These are phyloP conservation scores for Apus apus DNA, from an alignment of 2,113 vertebrate genomes.

Conservation along the genomic window DNA sequence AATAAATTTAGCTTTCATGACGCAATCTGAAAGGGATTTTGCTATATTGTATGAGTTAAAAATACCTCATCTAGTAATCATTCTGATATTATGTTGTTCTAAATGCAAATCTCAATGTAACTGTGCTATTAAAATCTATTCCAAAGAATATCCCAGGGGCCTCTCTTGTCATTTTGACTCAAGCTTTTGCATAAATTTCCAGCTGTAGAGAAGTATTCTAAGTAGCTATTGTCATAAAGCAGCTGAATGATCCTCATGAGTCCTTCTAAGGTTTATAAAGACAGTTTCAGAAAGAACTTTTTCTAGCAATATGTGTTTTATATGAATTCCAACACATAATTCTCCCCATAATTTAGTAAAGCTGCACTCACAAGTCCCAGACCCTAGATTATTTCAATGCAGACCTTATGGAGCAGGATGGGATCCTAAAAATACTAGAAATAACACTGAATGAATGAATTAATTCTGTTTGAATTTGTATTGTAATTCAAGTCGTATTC, in stretches of 20 bases:
- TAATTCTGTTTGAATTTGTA: not conserved
- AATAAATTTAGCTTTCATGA: constrained; percentile 28
- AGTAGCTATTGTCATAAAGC: constrained; percentile 23
- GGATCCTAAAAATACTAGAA: not conserved
- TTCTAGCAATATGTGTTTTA: not conserved
- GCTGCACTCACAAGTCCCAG: not conserved
- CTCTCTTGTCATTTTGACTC: constrained; percentile 28
- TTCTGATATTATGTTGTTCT: constrained; percentile 3
- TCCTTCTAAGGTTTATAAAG: constrained; percentile 20
- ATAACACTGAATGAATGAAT: not conserved
- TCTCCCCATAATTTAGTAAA: not conserved
- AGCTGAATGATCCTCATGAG: constrained; percentile 16
- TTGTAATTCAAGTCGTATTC: not conserved
- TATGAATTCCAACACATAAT: not conserved
- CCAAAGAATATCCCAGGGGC: constrained; percentile 10
- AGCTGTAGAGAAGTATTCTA: constrained; percentile 12
- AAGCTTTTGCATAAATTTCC: constrained; percentile 46
- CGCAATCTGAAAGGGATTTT: constrained; percentile 29
- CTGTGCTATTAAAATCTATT: constrained; percentile 38
- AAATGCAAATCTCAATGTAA: constrained; percentile 42
- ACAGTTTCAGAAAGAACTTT: not conserved
- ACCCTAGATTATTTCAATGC: not conserved
- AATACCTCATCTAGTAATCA: constrained; percentile 30
- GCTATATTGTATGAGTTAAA: not conserved
- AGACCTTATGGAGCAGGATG: not conserved